These are phyloP conservation scores for Loxodonta africana DNA, from an alignment of 2,113 vertebrate genomes.

Conservation along the genomic window DNA sequence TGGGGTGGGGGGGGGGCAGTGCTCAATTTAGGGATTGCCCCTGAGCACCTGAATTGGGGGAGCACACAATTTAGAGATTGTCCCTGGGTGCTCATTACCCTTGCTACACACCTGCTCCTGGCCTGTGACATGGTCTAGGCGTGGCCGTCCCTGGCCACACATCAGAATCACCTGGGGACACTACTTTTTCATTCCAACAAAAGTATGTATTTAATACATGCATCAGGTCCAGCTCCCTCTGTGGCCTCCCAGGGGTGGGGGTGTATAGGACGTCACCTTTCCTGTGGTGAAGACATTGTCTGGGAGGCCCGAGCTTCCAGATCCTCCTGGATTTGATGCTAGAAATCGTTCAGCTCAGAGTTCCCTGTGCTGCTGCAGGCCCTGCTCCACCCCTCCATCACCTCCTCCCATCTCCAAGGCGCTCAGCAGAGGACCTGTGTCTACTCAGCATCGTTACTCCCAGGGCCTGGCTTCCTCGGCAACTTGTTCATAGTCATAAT, in stretches of 20 bases:
- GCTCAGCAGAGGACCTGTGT: background rate
- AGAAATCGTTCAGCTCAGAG: background rate
- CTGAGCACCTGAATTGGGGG: no score
- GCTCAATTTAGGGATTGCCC: no score
- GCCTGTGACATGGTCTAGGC: background rate
- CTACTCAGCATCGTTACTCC: background rate
- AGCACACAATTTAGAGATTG: no score
- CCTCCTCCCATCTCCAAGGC: background rate
- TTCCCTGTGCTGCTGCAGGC: background rate
- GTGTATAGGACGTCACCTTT: background rate
- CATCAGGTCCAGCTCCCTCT: background rate
- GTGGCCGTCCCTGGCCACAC: background rate
- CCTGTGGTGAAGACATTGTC: background rate
- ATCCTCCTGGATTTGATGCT: background rate
- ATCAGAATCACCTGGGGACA: background rate
- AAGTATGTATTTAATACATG: background rate
- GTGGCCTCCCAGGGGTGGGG: background rate
- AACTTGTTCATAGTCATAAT: background rate
- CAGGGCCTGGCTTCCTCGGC: background rate
- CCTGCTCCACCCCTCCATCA: background rate
- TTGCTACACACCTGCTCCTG: no score
- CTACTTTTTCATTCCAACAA: background rate
- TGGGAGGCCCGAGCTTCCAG: background rate
- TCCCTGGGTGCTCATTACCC: no score
- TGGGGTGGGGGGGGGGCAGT: no score